phyloP scores from a whole-genome alignment of 2,888 invertebrate species.

The Plebejus argus region DNA sequence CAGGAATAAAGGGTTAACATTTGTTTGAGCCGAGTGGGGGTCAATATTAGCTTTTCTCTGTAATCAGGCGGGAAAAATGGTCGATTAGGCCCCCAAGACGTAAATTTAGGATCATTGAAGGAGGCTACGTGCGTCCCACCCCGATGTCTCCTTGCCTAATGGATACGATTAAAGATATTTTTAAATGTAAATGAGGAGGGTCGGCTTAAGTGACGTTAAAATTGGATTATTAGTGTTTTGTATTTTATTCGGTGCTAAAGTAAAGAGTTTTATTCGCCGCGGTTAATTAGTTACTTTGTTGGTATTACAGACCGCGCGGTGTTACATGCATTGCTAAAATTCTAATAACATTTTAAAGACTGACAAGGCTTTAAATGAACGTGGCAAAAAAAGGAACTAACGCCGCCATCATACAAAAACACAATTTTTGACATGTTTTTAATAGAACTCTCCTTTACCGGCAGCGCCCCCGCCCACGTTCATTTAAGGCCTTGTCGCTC shows the following conservation, averaged over 20 bases:
- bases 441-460: too few relatives aligned
- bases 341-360: neutral
- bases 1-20: constrained; percentile 78
- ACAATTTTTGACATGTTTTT: too few relatives aligned
- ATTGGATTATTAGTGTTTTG: constrained; percentile 33
- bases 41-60: constrained; percentile 77
- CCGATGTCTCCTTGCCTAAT: constrained; percentile 59
- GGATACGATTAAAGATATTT: constrained; percentile 56
- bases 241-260: constrained; percentile 28
- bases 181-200: constrained; percentile 43
- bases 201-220: constrained; percentile 32
- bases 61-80: constrained; percentile 80
- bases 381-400: too few relatives aligned
- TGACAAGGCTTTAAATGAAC: too few relatives aligned
- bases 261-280: constrained; percentile 13
- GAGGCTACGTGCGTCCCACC: constrained; percentile 58
- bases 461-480: too few relatives aligned
- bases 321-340: neutral
- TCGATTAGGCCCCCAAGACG: constrained; percentile 76
- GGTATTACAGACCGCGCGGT: neutral
- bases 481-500: too few relatives aligned
- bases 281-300: neutral
- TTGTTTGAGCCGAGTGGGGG: constrained; percentile 74
- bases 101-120: constrained; percentile 79
- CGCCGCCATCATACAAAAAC: too few relatives aligned